These are phyloP conservation scores for Caenorhabditis panamensis DNA, from an alignment of 2,888 invertebrate genomes.

Conservation along the genomic window DNA sequence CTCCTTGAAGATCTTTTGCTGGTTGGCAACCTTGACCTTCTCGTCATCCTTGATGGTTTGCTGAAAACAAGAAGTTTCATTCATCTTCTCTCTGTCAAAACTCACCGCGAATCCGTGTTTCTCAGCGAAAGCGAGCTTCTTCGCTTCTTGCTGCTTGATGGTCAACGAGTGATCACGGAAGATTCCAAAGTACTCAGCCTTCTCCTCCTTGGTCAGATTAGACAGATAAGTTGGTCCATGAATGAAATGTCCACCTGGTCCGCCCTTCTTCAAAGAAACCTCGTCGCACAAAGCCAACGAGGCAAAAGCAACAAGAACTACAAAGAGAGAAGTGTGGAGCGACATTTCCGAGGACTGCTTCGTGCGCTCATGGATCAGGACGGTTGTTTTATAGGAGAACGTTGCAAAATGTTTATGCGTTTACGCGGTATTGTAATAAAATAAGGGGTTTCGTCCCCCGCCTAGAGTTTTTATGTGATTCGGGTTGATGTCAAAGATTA, in stretches of 20 bases:
- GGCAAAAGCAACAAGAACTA: conserved; percentile 16
- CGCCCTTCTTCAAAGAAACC: conserved; percentile 7
- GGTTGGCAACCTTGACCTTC: conserved; percentile 17
- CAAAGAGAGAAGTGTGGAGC: conserved; percentile 19
- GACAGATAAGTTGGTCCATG: conserved; percentile 52
- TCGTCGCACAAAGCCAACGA: conserved; percentile 35
- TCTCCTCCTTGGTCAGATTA: conserved; percentile 56
- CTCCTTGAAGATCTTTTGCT: conserved; percentile 20
- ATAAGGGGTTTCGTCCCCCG: not conserved
- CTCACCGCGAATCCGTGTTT: conserved; percentile 60
- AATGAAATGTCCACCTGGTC: conserved; percentile 17
- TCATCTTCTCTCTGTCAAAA: not conserved
- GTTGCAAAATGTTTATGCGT: not conserved
- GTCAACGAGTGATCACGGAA: conserved; percentile 46
- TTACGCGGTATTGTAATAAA: not conserved
- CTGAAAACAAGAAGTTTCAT: conserved; percentile 6
- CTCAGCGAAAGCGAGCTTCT: conserved; percentile 56
- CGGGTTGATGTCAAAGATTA: too few species aligned
- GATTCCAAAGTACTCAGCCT: conserved; percentile 55
- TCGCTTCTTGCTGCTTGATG: conserved; percentile 51
- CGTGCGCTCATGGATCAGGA: not conserved
- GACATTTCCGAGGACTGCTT: conserved; percentile 27
- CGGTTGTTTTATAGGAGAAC: not conserved
- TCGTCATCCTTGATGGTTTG: conserved; percentile 39
- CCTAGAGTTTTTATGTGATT: too few species aligned